These are phyloP conservation scores for Brienomyrus longianalis DNA, from an alignment of 2,113 vertebrate genomes.

Conservation along the genomic window DNA sequence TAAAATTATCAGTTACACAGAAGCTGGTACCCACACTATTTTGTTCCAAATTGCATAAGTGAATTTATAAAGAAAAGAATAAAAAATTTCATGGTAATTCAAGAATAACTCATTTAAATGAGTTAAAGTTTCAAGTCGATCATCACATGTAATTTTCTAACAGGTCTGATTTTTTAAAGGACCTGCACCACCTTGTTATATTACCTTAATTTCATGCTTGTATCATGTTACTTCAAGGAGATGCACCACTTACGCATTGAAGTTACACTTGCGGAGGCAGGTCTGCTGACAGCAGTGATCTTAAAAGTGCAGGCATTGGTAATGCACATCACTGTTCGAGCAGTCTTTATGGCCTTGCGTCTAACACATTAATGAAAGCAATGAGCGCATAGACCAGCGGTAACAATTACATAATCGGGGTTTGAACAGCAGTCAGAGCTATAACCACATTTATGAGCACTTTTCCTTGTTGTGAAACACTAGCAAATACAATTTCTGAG, in stretches of 20 bases:
- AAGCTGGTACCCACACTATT: neutral
- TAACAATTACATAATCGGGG: neutral
- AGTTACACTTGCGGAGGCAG: neutral
- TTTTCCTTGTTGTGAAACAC: neutral
- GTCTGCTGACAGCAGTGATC: neutral
- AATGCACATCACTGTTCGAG: neutral
- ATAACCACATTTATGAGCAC: neutral
- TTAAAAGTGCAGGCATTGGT: neutral
- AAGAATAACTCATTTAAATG: neutral
- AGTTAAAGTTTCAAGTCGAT: neutral
- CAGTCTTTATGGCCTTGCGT: neutral
- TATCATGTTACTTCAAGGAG: no score
- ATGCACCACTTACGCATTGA: neutral
- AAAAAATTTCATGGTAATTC: neutral
- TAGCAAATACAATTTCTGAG: neutral
- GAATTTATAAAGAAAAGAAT: neutral
- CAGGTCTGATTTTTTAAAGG: neutral
- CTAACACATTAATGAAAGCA: neutral
- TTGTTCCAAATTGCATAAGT: neutral
- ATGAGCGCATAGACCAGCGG: neutral
- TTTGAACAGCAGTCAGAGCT: neutral
- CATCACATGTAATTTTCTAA: neutral
- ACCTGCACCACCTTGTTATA: neutral
- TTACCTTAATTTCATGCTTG: neutral
- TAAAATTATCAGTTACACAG: neutral